These are phyloP conservation scores for Scylla paramamosain DNA, from an alignment of 1,140 invertebrate genomes.

Conservation along the genomic window DNA sequence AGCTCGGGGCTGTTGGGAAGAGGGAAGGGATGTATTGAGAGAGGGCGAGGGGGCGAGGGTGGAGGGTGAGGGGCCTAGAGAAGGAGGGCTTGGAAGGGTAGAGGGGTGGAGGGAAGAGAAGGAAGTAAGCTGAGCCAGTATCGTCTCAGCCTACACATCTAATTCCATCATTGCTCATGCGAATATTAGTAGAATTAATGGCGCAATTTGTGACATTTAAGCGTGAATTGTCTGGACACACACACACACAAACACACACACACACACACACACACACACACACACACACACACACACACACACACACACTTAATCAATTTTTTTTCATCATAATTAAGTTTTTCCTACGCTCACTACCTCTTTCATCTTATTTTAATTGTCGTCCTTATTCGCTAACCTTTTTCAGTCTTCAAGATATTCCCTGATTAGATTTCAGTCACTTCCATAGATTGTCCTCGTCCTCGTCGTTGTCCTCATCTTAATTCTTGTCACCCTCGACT, in stretches of 20 bases:
- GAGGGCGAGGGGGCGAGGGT: not conserved
- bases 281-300: conserved; percentile 52
- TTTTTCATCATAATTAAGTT: not conserved
- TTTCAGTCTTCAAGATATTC: not conserved
- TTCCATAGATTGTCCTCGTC: not conserved
- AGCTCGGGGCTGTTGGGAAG: not conserved
- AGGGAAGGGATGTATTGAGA: not conserved
- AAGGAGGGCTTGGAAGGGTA: no score
- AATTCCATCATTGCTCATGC: not conserved
- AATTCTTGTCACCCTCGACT: not conserved
- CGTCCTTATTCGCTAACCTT: not conserved
- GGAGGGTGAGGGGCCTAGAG: not conserved
- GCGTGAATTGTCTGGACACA: not conserved
- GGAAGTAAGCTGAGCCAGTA: not conserved
- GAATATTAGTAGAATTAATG: not conserved
- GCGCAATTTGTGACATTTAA: not conserved
- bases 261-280: conserved; percentile 45
- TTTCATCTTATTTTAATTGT: not conserved
- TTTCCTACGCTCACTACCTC: not conserved
- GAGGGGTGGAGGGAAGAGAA: not conserved
- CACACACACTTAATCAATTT: not conserved
- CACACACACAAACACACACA: conserved; percentile 18
- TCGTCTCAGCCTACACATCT: not conserved
- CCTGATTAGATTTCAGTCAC: not conserved
- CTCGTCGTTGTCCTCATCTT: not conserved